Evolutionary conservation across 2,797 vertebrate species (phyloP), one percentile per base, ranked within the genome.

Genomic region (Oceanodroma leucorhoa): DNA sequence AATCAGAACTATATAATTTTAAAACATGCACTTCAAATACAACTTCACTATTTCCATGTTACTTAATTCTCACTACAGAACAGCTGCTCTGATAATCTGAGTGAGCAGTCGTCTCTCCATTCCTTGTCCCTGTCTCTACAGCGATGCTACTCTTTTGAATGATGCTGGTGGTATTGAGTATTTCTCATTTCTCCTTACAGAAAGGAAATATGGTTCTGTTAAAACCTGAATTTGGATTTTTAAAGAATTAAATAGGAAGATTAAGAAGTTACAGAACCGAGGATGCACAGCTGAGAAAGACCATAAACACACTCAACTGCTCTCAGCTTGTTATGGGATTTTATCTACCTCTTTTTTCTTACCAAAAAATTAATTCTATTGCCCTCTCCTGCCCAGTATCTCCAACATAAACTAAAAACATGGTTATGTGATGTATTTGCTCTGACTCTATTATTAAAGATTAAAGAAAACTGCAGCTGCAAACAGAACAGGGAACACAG

Each of bases 131-230:
- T 43, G 24, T 58, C 76, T 69, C 53, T 54, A 73, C 24, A 78
- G 43, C 0, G 0, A 29, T 30, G 40, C 19, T 3, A 34, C 27
- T 34, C 34, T 70, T 89, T 41, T 43, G 11, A 62, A 53, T 29
- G n/a, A 53, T 15, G 8, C 12, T 38, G 21, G 23, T 48, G 0
- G 1, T 54, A 46, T 18, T 30, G 30, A 36, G 32, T 29, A 48
- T 38, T 67, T 87, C 50, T 36, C 41, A 43, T 41, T 79, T 64
- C 40, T 76, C 27, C 71, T 79, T 32, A 70, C 9, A 58, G 34
- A 76, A 38, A 85, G 34, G 7, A 90, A 90, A 45, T 9, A 5
- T 0, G 2, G 7, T 30, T 89, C 41, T 58, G 13, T 77, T 54
- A 83, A 90, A 92, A 82, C 7, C 20, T 36, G 14, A 62, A 30